phyloP scores from a whole-genome alignment of 1,140 invertebrate species.

The Drosophila willistoni region DNA sequence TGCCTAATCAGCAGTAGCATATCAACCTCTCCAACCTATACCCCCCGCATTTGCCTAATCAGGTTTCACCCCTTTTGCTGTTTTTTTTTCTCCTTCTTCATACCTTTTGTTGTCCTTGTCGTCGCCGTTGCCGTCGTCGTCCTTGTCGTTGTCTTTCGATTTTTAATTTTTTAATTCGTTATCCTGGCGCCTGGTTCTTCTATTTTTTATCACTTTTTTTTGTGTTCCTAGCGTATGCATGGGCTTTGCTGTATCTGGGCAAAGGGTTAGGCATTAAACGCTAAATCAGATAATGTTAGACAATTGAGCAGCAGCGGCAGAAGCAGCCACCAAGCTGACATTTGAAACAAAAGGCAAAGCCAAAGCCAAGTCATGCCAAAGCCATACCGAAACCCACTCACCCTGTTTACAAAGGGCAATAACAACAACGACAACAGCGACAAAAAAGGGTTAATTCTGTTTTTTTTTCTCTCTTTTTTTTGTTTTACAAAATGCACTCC shows the following conservation, averaged over 20 bases:
- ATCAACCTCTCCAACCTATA: constrained; percentile 43
- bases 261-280: constrained; percentile 78
- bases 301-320: constrained; percentile 66
- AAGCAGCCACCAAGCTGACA: constrained; percentile 58
- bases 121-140: constrained; percentile 36
- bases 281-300: constrained; percentile 82
- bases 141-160: constrained; percentile 73
- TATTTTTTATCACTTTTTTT: constrained; percentile 16
- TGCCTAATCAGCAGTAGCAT: constrained; percentile 75
- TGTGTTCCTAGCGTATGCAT: constrained; percentile 52
- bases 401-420: constrained; percentile 18
- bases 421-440: neutral
- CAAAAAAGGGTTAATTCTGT: constrained; percentile 62
- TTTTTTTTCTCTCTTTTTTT: neutral
- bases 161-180: constrained; percentile 82
- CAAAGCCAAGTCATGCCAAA: constrained; percentile 4
- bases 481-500: constrained; percentile 69
- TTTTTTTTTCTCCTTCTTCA: constrained; percentile 46
- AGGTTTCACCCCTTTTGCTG: constrained; percentile 73
- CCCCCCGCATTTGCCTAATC: constrained; percentile 59
- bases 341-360: constrained; percentile 75
- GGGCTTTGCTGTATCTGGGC: constrained; percentile 31
- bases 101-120: constrained; percentile 61
- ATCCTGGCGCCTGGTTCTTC: constrained; percentile 71
- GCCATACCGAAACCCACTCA: constrained; percentile 18